Conservation (phyloP, 23 tunicate species). For the Trididemnum clinides region DNA sequence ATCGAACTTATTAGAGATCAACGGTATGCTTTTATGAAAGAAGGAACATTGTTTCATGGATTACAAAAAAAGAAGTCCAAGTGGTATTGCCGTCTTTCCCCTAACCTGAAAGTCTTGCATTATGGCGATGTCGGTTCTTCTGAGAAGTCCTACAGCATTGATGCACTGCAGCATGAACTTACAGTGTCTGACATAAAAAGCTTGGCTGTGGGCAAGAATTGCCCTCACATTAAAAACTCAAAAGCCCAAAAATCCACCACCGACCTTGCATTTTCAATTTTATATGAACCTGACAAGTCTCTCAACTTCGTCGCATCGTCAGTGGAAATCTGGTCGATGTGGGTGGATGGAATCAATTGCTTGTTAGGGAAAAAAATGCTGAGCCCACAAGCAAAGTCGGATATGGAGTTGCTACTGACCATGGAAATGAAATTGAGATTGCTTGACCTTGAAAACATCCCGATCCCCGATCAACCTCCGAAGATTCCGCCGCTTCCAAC, state of each 20-base stretch:
- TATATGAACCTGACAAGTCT: slow-evolving; percentile 71
- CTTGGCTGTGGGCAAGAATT: slow-evolving; percentile 61
- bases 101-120: slow-evolving; percentile 73
- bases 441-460: slow-evolving; percentile 83
- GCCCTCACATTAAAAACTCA: slow-evolving; percentile 78
- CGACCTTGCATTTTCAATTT: slow-evolving; percentile 72
- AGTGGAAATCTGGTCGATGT: slow-evolving; percentile 49
- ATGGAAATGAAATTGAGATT: slow-evolving; percentile 91
- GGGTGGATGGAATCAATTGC: slow-evolving; percentile 87
- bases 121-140: slow-evolving; percentile 81
- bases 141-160: slow-evolving; percentile 32
- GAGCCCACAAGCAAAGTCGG: slow-evolving; percentile 56
- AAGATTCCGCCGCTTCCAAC: slow-evolving; percentile 67
- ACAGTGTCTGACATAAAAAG: slow-evolving; percentile 71
- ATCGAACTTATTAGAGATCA: slow-evolving; percentile 61
- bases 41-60: slow-evolving; percentile 78
- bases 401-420: slow-evolving; percentile 64
- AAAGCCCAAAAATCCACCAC: slow-evolving; percentile 64
- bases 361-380: slow-evolving; percentile 68
- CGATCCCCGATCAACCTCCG: slow-evolving; percentile 91
- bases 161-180: slow-evolving; percentile 56
- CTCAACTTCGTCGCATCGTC: slow-evolving; percentile 81
- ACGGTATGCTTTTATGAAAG: slow-evolving; percentile 56
- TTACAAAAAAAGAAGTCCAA: slow-evolving; percentile 59
- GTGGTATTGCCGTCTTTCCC: slow-evolving; percentile 84